Percentiles rank a stretch among this genome's conserved stretches.
Conservation (phyloP, 1,140 invertebrate genomes). For the Aphidius gifuensis region DNA sequence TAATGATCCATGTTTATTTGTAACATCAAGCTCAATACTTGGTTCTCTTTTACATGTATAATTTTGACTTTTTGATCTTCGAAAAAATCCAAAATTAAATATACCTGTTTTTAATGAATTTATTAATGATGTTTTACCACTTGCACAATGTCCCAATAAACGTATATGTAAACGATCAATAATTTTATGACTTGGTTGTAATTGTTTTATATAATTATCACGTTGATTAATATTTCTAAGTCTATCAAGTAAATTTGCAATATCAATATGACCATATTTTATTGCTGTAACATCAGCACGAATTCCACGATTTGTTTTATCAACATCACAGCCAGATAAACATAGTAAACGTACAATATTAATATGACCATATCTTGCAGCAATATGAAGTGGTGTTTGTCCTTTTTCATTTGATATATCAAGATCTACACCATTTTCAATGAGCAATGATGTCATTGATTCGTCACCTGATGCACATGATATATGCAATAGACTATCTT, state of each 20-base stretch:
- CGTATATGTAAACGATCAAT: constrained; percentile 72
- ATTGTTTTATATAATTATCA: constrained; percentile 68
- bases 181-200: constrained; percentile 63
- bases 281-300: constrained; percentile 79
- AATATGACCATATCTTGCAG: constrained; percentile 70
- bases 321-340: constrained; percentile 68
- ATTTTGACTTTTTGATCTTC: constrained; percentile 56
- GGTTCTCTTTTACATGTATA: constrained; percentile 48
- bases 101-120: constrained; percentile 70
- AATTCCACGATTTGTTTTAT: constrained; percentile 68
- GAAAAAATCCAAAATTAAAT: constrained; percentile 64
- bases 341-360: constrained; percentile 75
- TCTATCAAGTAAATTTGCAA: constrained; percentile 70
- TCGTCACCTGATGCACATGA: constrained; percentile 68
- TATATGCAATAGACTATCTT: constrained; percentile 74
- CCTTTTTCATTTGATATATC: constrained; percentile 69
- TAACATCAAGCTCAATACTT: constrained; percentile 63
- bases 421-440: constrained; percentile 71
- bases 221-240: constrained; percentile 65
- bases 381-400: constrained; percentile 71
- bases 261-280: constrained; percentile 73
- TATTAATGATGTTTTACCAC: constrained; percentile 74
- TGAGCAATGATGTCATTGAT: constrained; percentile 69
- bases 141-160: constrained; percentile 73
- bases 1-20: constrained; percentile 61